Conservation (phyloP, 1,140 invertebrate species). For the Neoseiulus cucumeris region DNA sequence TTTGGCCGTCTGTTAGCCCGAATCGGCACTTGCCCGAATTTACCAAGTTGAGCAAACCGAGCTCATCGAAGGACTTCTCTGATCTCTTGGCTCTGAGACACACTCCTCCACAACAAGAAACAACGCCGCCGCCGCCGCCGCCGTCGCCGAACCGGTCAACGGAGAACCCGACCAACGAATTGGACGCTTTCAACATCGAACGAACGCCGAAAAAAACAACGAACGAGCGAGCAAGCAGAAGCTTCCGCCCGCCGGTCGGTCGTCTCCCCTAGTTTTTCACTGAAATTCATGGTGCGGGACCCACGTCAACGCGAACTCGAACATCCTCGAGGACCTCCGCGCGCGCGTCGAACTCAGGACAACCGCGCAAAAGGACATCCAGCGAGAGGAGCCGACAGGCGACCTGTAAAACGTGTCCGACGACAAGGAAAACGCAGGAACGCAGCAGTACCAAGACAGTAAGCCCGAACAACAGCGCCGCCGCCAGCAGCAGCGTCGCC, state of each 20-base stretch:
- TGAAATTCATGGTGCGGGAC: too few species aligned
- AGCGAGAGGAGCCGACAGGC: neutral
- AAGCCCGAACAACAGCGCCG: neutral
- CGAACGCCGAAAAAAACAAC: too few species aligned
- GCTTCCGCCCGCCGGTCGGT: too few species aligned
- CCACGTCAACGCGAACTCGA: too few species aligned
- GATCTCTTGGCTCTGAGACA: slow-evolving; percentile 5
- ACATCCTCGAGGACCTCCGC: too few species aligned
- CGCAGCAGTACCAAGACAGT: neutral
- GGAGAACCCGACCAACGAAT: neutral
- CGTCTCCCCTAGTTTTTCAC: too few species aligned
- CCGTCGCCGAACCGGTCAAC: neutral
- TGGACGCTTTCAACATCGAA: too few species aligned
- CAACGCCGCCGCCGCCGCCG: neutral
- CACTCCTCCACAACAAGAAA: too few species aligned
- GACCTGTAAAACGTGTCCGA: neutral
- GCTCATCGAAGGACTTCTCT: slow-evolving; percentile 11
- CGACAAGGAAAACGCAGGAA: neutral
- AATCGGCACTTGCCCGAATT: too few species aligned
- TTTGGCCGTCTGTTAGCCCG: too few species aligned
- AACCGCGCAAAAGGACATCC: neutral
- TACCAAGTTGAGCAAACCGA: neutral
- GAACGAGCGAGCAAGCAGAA: too few species aligned
- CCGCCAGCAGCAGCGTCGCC: neutral
- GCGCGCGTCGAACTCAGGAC: too few species aligned